phyloP scores from a whole-genome alignment of 2,888 invertebrate species.

The Nyleta sp. region DNA sequence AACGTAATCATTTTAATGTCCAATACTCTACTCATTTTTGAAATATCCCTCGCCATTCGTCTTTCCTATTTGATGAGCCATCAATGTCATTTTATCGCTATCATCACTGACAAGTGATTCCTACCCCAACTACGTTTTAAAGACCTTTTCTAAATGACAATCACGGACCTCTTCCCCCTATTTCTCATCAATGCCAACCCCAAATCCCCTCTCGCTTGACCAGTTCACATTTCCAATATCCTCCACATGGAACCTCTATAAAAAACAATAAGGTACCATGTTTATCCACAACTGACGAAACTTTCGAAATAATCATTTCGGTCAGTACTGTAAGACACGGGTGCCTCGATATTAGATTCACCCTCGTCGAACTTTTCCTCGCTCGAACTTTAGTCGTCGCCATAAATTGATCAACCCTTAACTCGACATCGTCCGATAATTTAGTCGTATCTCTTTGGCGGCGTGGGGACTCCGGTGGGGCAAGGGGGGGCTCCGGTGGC shows the following conservation, averaged over 20 bases:
- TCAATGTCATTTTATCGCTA: too few relatives aligned
- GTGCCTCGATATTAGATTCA: conserved; percentile 41
- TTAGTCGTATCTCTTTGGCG: conserved; percentile 72
- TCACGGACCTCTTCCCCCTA: too few relatives aligned
- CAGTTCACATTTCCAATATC: conserved; percentile 21
- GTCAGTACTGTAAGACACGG: conserved; percentile 26
- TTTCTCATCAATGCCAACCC: too few relatives aligned
- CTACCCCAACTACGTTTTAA: too few relatives aligned
- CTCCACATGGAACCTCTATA: conserved; percentile 22
- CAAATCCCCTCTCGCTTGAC: neutral
- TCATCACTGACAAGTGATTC: too few relatives aligned
- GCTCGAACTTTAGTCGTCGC: conserved; percentile 43
- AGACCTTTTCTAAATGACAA: too few relatives aligned
- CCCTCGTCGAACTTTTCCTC: conserved; percentile 53
- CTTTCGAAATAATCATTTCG: conserved; percentile 24
- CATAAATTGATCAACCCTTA: conserved; percentile 72
- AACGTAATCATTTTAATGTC: too few relatives aligned
- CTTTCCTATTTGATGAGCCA: too few relatives aligned
- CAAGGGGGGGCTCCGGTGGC: conserved; percentile 26
- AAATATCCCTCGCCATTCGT: too few relatives aligned
- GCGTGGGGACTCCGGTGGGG: conserved; percentile 59
- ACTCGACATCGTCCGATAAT: conserved; percentile 73
- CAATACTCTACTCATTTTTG: too few relatives aligned
- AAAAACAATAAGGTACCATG: conserved; percentile 35
- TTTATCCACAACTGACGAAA: conserved; percentile 14